These are phyloP conservation scores for Tragelaphus strepsiceros DNA, from an alignment of 2,113 vertebrate species.

Conservation along the genomic window DNA sequence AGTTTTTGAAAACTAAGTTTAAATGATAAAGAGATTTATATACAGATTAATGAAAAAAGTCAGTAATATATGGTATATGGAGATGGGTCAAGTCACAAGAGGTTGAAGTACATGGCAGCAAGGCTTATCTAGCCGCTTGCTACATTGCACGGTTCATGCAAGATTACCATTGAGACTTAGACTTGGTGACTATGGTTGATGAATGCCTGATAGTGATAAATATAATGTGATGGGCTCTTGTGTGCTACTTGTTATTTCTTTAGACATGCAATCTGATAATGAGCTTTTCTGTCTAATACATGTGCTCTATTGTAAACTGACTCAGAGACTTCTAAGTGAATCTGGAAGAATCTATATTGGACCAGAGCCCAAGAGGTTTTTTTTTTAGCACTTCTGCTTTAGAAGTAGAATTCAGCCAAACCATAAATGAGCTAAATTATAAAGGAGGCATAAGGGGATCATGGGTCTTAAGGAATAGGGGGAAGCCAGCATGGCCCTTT, in stretches of 20 bases:
- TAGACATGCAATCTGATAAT: constrained; percentile 67
- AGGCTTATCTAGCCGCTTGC: not conserved
- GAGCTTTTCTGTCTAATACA: constrained; percentile 72
- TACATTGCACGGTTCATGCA: not conserved
- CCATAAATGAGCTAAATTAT: constrained; percentile 31
- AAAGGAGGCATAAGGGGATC: constrained; percentile 24
- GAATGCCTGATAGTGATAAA: constrained; percentile 59
- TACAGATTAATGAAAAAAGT: not conserved
- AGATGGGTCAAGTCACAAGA: not conserved
- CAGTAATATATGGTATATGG: not conserved
- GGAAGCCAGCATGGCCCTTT: not conserved
- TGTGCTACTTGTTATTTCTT: constrained; percentile 56
- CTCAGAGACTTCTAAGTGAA: constrained; percentile 67
- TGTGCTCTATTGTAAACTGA: constrained; percentile 63
- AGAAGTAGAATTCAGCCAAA: constrained; percentile 70
- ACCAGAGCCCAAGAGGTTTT: constrained; percentile 43
- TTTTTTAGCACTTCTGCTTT: constrained; percentile 59
- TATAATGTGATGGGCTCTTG: constrained; percentile 47
- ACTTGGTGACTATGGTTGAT: constrained; percentile 33
- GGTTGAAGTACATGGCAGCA: not conserved
- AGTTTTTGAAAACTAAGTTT: not conserved
- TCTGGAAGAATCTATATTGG: constrained; percentile 69
- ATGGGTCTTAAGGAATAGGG: not conserved
- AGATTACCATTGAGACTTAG: constrained; percentile 21
- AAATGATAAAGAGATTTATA: not conserved